Conservation (phyloP, 2,113 vertebrate genomes). For the Scytalopus superciliaris region DNA sequence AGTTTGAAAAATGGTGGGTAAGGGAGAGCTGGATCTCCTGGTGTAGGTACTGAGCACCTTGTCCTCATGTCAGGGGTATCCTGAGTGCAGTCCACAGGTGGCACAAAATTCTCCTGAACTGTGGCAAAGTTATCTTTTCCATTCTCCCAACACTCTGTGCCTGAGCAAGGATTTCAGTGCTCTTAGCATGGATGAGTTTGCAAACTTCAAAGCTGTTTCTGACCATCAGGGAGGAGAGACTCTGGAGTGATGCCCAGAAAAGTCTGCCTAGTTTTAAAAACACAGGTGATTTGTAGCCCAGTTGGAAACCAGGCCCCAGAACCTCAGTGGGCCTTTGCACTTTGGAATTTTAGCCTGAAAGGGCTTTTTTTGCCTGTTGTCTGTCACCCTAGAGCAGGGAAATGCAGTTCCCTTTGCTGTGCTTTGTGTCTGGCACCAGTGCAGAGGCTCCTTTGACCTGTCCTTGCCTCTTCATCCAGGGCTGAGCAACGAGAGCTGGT, state of each 20-base stretch:
- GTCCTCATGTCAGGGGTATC: background rate
- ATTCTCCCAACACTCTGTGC: fast-evolving
- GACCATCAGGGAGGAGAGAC: background rate
- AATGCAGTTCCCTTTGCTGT: background rate
- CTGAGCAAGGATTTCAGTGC: background rate
- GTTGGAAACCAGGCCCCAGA: background rate
- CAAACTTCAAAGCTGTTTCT: background rate
- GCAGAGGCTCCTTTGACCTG: background rate
- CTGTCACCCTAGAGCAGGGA: background rate
- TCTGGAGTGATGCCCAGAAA: background rate
- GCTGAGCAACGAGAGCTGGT: slow-evolving; percentile 98
- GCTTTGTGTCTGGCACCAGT: fast-evolving
- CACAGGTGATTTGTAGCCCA: background rate
- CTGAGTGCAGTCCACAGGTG: background rate
- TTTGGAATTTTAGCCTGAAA: background rate
- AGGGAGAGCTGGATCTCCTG: background rate
- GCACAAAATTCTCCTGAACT: background rate
- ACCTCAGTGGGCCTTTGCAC: background rate
- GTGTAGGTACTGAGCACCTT: background rate
- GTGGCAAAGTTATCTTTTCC: background rate
- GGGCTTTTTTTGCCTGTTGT: background rate
- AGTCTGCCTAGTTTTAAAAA: background rate
- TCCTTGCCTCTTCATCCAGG: slow-evolving; percentile 69
- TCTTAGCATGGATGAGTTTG: background rate
- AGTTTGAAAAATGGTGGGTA: background rate